These are phyloP conservation scores for Plecturocebus donacophilus DNA, from an alignment of 2,113 vertebrate genomes.

Conservation along the genomic window DNA sequence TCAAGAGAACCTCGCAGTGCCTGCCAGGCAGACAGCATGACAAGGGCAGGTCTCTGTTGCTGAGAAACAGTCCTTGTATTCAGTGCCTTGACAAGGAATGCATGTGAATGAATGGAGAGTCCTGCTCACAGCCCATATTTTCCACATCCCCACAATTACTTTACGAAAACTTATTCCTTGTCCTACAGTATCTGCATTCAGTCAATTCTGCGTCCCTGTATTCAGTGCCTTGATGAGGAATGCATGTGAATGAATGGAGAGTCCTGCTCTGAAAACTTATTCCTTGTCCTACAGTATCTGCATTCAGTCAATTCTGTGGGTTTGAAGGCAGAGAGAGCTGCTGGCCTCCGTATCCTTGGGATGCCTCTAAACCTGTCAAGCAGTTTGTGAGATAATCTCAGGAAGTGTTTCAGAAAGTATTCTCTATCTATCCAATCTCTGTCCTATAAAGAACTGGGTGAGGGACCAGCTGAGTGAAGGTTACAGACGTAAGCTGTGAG, in stretches of 20 bases:
- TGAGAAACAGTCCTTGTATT: no score
- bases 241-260: no score
- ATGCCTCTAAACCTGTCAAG: not conserved
- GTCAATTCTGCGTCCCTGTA: no score
- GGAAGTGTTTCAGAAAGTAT: not conserved
- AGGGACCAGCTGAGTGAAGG: not conserved
- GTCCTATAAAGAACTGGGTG: not conserved
- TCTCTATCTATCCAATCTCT: not conserved
- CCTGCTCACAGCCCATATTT: not conserved
- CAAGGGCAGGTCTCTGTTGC: not conserved
- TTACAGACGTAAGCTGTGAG: not conserved
- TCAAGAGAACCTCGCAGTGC: conserved; percentile 74
- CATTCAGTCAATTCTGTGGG: no score
- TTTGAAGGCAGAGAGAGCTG: not conserved
- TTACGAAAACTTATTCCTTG: not conserved
- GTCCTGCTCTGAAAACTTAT: not conserved
- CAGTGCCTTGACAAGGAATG: no score
- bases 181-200: no score
- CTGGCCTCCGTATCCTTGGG: not conserved
- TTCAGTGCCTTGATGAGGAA: no score
- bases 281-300: no score
- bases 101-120: no score
- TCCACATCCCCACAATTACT: not conserved
- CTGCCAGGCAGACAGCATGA: not conserved
- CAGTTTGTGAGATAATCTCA: not conserved